phyloP scores from a whole-genome alignment of 2,797 vertebrate species.

The Myotis vivesi region DNA sequence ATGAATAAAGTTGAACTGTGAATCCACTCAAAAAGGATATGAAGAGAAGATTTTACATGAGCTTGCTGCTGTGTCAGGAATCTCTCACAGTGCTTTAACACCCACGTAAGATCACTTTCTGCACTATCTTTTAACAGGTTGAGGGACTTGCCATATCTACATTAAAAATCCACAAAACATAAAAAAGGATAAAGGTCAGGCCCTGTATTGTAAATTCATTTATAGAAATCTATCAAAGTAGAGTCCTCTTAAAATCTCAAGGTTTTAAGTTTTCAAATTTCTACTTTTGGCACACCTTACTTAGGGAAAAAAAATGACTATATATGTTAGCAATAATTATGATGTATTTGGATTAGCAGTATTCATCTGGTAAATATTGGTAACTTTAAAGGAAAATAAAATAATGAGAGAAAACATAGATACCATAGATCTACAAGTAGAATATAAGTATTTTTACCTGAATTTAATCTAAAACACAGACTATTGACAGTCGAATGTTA shows the following conservation, averaged over 20 bases:
- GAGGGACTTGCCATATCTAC: slow-evolving; percentile 91
- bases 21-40: slow-evolving; percentile 89
- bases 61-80: slow-evolving; percentile 89
- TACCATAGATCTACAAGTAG: background rate
- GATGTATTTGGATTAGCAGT: background rate
- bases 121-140: slow-evolving; percentile 86
- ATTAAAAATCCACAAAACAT: slow-evolving; percentile 11
- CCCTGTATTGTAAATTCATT: background rate
- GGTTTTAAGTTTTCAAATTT: slow-evolving; percentile 1
- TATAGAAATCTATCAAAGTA: background rate
- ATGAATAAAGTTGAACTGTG: background rate
- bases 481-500: background rate
- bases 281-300: background rate
- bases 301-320: background rate
- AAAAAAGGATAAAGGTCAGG: background rate
- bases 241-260: background rate
- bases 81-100: slow-evolving; percentile 88
- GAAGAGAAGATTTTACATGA: slow-evolving; percentile 84
- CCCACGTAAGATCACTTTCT: slow-evolving; percentile 83
- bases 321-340: background rate
- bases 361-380: background rate
- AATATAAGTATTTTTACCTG: background rate
- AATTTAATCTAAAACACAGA: slow-evolving; percentile 14
- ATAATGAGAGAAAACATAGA: background rate
- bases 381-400: background rate